phyloP scores from a whole-genome alignment of 2,113 vertebrate genomes.

The Lagopus leucura region DNA sequence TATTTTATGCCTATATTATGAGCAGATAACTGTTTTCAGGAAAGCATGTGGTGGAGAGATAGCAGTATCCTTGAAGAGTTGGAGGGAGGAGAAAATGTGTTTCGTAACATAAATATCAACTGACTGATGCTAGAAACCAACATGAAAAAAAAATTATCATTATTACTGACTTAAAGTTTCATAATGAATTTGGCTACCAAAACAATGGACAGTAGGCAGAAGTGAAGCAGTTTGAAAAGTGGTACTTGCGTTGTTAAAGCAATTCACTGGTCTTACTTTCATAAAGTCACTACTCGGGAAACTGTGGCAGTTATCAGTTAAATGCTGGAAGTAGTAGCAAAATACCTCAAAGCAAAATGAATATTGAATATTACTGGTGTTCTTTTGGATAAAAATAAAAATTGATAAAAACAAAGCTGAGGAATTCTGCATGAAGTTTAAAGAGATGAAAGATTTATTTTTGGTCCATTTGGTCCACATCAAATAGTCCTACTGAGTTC shows the following conservation, averaged over 20 bases:
- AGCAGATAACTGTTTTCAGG: background rate
- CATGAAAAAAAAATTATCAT: background rate
- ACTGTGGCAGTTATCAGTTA: background rate
- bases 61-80: background rate
- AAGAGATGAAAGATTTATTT: constrained; percentile 28
- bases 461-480: background rate
- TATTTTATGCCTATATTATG: background rate
- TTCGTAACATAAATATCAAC: background rate
- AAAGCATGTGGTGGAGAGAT: background rate
- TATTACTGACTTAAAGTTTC: background rate
- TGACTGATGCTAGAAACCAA: background rate
- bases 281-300: background rate
- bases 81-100: background rate
- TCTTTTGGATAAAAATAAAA: background rate
- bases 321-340: background rate
- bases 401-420: background rate
- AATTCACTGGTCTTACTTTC: background rate
- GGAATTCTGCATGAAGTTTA: background rate
- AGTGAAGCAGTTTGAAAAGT: background rate
- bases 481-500: background rate
- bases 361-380: background rate
- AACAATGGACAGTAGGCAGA: background rate
- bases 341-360: background rate
- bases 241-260: background rate
- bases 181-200: background rate